Evolutionary conservation across 2,888 invertebrate genomes (phyloP).

Genomic region (Malthinus seriepunctatus): DNA sequence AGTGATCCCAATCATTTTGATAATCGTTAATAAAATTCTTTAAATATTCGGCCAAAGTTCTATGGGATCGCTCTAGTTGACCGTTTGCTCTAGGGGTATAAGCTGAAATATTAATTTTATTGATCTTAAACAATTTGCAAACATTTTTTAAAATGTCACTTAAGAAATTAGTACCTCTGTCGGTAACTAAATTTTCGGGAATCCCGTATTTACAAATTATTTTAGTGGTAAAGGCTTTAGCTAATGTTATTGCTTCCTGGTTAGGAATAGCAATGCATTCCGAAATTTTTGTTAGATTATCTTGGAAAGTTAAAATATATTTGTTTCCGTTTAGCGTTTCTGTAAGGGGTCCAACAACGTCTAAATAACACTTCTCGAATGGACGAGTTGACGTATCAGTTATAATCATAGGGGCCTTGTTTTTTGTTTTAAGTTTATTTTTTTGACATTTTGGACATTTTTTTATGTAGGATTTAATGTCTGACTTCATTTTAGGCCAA

Average conservation of each 20-base stretch:
- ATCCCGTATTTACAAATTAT: conserved; percentile 31
- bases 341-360: not conserved
- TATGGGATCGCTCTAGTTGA: conserved; percentile 39
- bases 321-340: not conserved
- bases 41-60: conserved; percentile 39
- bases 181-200: conserved; percentile 14
- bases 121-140: conserved; percentile 37
- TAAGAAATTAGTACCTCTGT: conserved; percentile 28
- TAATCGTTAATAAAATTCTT: conserved; percentile 37
- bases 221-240: not conserved
- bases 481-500: not conserved
- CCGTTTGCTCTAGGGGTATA: conserved; percentile 41
- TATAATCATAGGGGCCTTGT: not conserved
- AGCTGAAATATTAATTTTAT: conserved; percentile 38
- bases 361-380: not conserved
- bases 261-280: too few relatives aligned
- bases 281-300: too few relatives aligned
- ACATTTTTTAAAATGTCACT: conserved; percentile 36
- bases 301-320: too few relatives aligned
- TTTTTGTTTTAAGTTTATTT: not conserved
- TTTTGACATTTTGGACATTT: not conserved
- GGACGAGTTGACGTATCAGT: not conserved
- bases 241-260: too few relatives aligned
- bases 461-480: not conserved
- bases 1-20: conserved; percentile 41